phyloP scores from a whole-genome alignment of 2,113 vertebrate genomes.

The Crotalus horridus region DNA sequence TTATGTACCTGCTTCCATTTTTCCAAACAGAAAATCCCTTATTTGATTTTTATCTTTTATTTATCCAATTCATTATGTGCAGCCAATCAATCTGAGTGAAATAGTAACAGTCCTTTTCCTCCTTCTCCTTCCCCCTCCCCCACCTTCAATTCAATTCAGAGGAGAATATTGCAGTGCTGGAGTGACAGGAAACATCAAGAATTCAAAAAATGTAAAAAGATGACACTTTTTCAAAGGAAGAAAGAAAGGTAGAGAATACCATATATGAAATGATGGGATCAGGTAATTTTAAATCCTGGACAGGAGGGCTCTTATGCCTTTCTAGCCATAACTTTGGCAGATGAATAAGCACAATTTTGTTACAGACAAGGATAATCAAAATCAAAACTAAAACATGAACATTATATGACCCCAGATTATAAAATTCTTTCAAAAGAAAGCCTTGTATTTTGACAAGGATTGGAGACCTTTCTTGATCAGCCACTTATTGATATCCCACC shows the following conservation, averaged over 20 bases:
- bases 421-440: not conserved
- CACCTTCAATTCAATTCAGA: not conserved
- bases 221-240: not conserved
- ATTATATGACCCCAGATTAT: not conserved
- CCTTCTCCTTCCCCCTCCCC: not conserved
- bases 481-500: not conserved
- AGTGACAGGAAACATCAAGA: not conserved
- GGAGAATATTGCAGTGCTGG: not conserved
- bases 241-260: not conserved
- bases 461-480: not conserved
- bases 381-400: not conserved
- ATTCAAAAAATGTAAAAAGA: not conserved
- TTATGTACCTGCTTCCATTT: not conserved
- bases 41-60: not conserved
- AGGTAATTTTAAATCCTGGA: not conserved
- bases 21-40: not conserved
- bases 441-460: not conserved
- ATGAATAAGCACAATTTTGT: not conserved
- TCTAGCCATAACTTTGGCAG: not conserved
- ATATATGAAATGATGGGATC: not conserved
- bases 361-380: not conserved
- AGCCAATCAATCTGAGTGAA: not conserved
- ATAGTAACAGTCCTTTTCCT: not conserved
- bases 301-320: not conserved
- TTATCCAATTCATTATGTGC: not conserved